A percentile compares a stretch with the other conserved stretches of the same genome.
Conservation (phyloP, 1,140 invertebrate genomes). For the Tenebrio molitor region DNA sequence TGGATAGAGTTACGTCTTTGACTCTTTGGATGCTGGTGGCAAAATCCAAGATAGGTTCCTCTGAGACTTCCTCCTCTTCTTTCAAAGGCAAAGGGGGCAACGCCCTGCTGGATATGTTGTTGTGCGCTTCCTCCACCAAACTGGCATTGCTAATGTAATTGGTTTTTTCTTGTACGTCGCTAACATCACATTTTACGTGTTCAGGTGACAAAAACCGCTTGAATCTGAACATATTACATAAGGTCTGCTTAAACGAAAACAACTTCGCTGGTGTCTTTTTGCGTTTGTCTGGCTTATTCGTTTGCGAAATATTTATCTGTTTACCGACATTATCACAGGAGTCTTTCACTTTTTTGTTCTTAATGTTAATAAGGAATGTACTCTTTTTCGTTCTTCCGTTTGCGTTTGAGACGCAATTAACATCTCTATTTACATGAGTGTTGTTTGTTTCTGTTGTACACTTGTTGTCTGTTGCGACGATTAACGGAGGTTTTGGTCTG, state of each 20-base stretch:
- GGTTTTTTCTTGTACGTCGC: slow-evolving; percentile 57
- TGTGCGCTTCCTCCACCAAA: slow-evolving; percentile 56
- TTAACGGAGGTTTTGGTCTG: slow-evolving; percentile 60
- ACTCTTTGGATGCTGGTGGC: slow-evolving; percentile 93
- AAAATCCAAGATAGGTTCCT: slow-evolving; percentile 79
- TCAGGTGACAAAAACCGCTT: slow-evolving; percentile 71
- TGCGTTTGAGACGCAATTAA: slow-evolving; percentile 54
- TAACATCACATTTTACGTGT: slow-evolving; percentile 63
- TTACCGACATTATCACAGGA: slow-evolving; percentile 64
- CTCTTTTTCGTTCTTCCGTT: slow-evolving; percentile 73
- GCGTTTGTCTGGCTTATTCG: slow-evolving; percentile 70
- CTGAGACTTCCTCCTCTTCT: slow-evolving; percentile 65
- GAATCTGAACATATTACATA: slow-evolving; percentile 87
- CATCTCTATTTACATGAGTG: slow-evolving; percentile 7
- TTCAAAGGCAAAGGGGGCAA: slow-evolving; percentile 82
- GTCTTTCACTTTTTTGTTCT: slow-evolving; percentile 78
- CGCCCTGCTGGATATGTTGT: slow-evolving; percentile 76
- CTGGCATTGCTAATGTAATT: slow-evolving; percentile 51
- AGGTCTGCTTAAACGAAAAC: slow-evolving; percentile 85
- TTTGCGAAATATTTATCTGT: slow-evolving; percentile 59
- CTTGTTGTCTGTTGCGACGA: slow-evolving; percentile 58
- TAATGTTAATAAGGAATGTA: slow-evolving; percentile 73
- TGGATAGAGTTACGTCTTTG: slow-evolving; percentile 83
- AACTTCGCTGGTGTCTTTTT: slow-evolving; percentile 74
- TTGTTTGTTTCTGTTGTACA: slow-evolving; percentile 44